Percentiles rank a stretch among this genome's conserved stretches.
phyloP scores from a whole-genome alignment of 1,140 invertebrate genomes.

The Papilio glaucus region DNA sequence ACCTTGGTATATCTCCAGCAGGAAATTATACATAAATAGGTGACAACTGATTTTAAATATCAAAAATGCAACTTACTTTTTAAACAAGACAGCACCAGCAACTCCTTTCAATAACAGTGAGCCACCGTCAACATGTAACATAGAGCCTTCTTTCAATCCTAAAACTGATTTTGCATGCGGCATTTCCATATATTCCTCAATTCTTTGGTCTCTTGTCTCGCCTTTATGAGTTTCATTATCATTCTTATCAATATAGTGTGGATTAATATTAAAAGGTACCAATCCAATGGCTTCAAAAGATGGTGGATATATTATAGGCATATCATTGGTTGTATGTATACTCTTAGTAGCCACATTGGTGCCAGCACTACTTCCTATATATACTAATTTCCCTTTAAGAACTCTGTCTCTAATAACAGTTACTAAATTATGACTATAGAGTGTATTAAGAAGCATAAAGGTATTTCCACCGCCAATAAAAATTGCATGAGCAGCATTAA shows the following conservation, averaged over 20 bases:
- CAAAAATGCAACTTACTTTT: constrained; percentile 80
- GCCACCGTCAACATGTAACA: constrained; percentile 86
- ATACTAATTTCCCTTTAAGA: constrained; percentile 87
- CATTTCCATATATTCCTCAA: constrained; percentile 87
- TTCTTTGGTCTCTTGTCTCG: constrained; percentile 89
- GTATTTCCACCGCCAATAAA: constrained; percentile 93
- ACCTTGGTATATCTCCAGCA: background rate
- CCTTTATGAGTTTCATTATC: constrained; percentile 88
- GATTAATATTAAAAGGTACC: constrained; percentile 94
- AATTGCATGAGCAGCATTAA: constrained; percentile 87
- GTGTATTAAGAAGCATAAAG: constrained; percentile 87
- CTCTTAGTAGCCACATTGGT: constrained; percentile 91
- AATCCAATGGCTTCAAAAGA: constrained; percentile 89
- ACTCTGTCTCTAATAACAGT: constrained; percentile 86
- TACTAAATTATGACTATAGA: constrained; percentile 89
- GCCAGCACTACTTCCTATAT: constrained; percentile 92
- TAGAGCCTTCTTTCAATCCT: constrained; percentile 89
- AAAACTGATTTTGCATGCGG: constrained; percentile 85
- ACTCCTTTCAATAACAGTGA: constrained; percentile 85
- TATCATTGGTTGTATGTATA: constrained; percentile 93
- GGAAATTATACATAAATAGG: no score
- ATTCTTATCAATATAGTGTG: constrained; percentile 90
- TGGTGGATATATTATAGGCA: constrained; percentile 92
- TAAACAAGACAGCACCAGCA: constrained; percentile 86
- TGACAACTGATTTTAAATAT: constrained; percentile 18